phyloP scores from a whole-genome alignment of 2,113 vertebrate genomes.

The Syngnathus floridae region DNA sequence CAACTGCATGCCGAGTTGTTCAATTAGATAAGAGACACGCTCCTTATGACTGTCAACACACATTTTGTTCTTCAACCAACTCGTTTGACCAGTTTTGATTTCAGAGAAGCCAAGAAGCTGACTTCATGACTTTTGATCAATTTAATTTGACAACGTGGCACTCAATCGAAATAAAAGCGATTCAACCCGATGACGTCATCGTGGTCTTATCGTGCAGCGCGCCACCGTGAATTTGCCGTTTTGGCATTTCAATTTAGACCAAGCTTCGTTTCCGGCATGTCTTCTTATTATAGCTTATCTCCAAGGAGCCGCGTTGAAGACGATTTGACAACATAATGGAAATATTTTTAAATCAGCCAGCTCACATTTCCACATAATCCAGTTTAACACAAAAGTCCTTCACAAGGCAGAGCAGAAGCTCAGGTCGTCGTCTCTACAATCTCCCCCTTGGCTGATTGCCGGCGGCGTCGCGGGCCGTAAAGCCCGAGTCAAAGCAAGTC shows the following conservation, averaged over 20 bases:
- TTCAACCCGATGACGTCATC: not conserved
- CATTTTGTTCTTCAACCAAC: not conserved
- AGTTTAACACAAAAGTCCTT: not conserved
- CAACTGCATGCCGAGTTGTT: not conserved
- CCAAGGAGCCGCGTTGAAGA: too few species aligned
- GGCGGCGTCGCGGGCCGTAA: conserved; percentile 35
- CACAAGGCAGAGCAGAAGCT: not conserved
- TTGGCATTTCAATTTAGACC: not conserved
- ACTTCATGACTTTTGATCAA: not conserved
- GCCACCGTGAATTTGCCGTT: not conserved
- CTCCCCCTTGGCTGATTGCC: conserved; percentile 20
- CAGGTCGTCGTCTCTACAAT: not conserved
- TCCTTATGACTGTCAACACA: not conserved
- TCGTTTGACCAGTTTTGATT: not conserved
- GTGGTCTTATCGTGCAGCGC: not conserved
- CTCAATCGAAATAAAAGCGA: not conserved
- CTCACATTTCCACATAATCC: not conserved
- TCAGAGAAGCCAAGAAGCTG: not conserved
- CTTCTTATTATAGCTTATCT: too few species aligned
- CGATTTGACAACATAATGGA: too few species aligned
- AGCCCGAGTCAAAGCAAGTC: conserved; percentile 38
- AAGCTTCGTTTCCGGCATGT: not conserved
- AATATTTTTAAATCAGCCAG: not conserved
- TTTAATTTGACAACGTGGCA: not conserved
- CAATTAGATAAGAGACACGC: not conserved